Base-by-base conservation (phyloP, 2,888 invertebrate species). In the Hypolimnas misippus region DNA sequence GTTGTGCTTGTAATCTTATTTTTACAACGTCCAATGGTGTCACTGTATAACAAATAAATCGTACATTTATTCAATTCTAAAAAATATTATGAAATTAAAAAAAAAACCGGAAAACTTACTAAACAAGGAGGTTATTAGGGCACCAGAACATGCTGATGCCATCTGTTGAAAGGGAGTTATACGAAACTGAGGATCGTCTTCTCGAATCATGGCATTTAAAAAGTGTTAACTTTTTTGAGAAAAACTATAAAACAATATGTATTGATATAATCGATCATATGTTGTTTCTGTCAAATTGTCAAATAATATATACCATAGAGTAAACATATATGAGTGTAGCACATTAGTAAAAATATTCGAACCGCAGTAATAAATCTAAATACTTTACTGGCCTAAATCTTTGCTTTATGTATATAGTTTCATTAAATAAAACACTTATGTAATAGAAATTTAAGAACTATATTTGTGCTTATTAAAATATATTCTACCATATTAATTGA, bases 11-110 rank as follows among this genome's bases (percentile, higher is more conserved):
- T 42, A 99, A 93, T 53, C 99, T 94, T 67, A 99, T 98, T 93
- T 99, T 99, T 0, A 99, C 97, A n/a, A 99, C 99, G 93, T 99
- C 99, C 71, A 99, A 90, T 0, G 99, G 99, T 0, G 99, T 99
- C 92, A 99, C 98, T 98, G 85, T 35, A 93, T 93, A 60, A 54
- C 7, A 40, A 56, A 38, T 40, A 38, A 33, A 19, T n/a, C 14
- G 35, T 16, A 2, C 4, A 10, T 10, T 46, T 10, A 46, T 4
- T n/a, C 57, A 7, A 42, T 42, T 35, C 40, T 50, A 53, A 63
- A 14, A 56, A 21, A 16, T 57, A 52, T 50, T 29, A 38, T 35
- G n/a, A 19, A 52, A 3, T 8, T 6, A 35, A 4, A 25, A 21
- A 40, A 52, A 40, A 52, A 19, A 54, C 19, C 19, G 46, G 35